phyloP scores from a whole-genome alignment of 1,140 invertebrate species.

The Coelopa frigida region DNA sequence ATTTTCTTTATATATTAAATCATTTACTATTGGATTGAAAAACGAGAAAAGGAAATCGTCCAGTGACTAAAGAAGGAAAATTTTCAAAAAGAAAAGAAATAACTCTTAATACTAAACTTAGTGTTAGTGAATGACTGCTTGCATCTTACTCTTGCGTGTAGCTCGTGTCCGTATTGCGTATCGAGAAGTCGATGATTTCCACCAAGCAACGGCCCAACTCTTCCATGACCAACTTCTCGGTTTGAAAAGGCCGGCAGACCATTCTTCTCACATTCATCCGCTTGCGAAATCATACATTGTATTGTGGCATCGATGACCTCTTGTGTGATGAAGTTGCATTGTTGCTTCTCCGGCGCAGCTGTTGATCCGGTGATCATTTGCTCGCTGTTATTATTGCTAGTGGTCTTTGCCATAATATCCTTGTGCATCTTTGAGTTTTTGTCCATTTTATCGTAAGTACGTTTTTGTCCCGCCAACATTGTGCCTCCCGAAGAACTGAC shows the following conservation, averaged over 20 bases:
- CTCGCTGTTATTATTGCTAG: constrained; percentile 12
- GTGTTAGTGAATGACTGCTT: too few species aligned
- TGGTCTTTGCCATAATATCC: background rate
- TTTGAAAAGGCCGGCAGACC: constrained; percentile 61
- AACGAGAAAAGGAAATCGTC: too few species aligned
- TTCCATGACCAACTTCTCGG: constrained; percentile 82
- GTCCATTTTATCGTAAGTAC: constrained; percentile 9
- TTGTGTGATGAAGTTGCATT: constrained; percentile 81
- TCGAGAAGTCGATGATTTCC: constrained; percentile 72
- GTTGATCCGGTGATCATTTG: too few species aligned
- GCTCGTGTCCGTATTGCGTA: constrained; percentile 31
- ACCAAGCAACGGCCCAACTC: constrained; percentile 92
- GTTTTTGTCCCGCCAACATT: constrained; percentile 6
- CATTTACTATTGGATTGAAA: too few species aligned
- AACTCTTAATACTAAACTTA: too few species aligned
- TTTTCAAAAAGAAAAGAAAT: too few species aligned
- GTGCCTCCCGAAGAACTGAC: background rate
- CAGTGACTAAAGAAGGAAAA: too few species aligned
- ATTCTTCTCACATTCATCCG: constrained; percentile 70
- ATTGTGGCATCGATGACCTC: constrained; percentile 94
- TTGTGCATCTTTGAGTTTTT: constrained; percentile 5
- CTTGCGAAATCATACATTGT: constrained; percentile 88
- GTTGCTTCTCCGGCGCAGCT: constrained; percentile 60
- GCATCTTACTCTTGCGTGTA: constrained; percentile 14
- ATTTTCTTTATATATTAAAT: too few species aligned